phyloP scores from a whole-genome alignment of 1,140 invertebrate genomes.

The Dendroctonus ponderosae region DNA sequence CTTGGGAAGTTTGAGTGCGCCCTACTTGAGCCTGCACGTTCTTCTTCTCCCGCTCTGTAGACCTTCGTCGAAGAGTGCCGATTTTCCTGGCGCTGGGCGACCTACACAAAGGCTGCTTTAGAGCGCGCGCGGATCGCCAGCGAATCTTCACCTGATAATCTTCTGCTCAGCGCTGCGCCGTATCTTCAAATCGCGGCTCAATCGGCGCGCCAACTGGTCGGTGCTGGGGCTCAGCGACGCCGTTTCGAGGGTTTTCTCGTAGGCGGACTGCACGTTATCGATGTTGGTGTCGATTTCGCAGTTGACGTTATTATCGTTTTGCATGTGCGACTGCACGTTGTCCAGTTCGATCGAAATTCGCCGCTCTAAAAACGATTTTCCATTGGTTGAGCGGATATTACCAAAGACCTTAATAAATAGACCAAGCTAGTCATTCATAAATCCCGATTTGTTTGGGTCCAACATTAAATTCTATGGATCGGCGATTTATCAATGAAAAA shows the following conservation, averaged over 20 bases:
- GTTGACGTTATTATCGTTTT: constrained; percentile 28
- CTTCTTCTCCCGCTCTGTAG: constrained; percentile 55
- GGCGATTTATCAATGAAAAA: no score
- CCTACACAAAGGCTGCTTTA: constrained; percentile 12
- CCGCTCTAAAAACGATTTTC: constrained; percentile 52
- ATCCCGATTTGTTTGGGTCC: no score
- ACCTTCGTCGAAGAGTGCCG: constrained; percentile 67
- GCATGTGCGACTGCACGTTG: constrained; percentile 46
- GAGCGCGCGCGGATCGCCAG: neutral
- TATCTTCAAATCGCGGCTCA: constrained; percentile 73
- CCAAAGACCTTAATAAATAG: no score
- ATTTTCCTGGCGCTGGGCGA: constrained; percentile 80
- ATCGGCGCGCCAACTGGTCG: constrained; percentile 66
- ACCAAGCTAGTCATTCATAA: no score
- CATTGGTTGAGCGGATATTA: no score
- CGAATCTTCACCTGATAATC: constrained; percentile 59
- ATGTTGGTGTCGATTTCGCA: constrained; percentile 41
- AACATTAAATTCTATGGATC: no score
- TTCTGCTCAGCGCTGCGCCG: constrained; percentile 64
- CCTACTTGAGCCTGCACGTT: constrained; percentile 16
- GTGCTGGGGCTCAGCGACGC: constrained; percentile 61
- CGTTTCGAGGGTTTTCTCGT: constrained; percentile 70
- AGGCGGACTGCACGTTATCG: constrained; percentile 63
- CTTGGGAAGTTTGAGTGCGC: constrained; percentile 39
- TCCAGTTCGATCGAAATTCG: constrained; percentile 67